Percentiles rank a stretch among this genome's conserved stretches.
Conservation (phyloP, 2,888 invertebrate genomes). For the Anoncus sp. region DNA sequence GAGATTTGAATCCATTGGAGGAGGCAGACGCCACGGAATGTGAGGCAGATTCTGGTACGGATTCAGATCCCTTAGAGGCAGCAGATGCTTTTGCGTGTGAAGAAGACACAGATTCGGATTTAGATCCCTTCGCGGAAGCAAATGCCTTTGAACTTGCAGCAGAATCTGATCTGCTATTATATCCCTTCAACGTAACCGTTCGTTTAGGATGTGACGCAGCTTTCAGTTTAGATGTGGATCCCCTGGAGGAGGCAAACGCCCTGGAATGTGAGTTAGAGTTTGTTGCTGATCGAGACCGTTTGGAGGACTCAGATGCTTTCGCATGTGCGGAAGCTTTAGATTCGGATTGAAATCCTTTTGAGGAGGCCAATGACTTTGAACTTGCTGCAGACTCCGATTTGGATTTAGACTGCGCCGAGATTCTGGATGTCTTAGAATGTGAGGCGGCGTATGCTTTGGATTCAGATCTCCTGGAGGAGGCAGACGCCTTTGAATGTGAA, state of each 20-base stretch:
- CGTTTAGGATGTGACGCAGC: neutral
- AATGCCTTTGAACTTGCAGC: neutral
- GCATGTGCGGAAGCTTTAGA: too few relatives aligned
- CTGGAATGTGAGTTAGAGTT: too few relatives aligned
- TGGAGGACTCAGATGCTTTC: too few relatives aligned
- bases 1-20: neutral
- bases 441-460: too few relatives aligned
- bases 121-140: neutral
- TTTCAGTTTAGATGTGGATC: neutral
- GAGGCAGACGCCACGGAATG: neutral
- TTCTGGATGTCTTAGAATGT: too few relatives aligned
- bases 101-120: neutral
- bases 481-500: too few relatives aligned
- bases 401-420: too few relatives aligned
- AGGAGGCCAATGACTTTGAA: neutral
- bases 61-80: neutral
- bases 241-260: too few relatives aligned
- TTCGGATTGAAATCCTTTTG: neutral
- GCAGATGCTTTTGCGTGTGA: neutral
- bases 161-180: neutral
- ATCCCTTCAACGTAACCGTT: too few relatives aligned
- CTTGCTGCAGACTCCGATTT: too few relatives aligned
- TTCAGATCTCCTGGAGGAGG: too few relatives aligned
- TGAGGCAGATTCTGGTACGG: neutral
- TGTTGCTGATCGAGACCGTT: too few relatives aligned